phyloP scores from a whole-genome alignment of 2,113 vertebrate species.

The Neoarius graeffei region DNA sequence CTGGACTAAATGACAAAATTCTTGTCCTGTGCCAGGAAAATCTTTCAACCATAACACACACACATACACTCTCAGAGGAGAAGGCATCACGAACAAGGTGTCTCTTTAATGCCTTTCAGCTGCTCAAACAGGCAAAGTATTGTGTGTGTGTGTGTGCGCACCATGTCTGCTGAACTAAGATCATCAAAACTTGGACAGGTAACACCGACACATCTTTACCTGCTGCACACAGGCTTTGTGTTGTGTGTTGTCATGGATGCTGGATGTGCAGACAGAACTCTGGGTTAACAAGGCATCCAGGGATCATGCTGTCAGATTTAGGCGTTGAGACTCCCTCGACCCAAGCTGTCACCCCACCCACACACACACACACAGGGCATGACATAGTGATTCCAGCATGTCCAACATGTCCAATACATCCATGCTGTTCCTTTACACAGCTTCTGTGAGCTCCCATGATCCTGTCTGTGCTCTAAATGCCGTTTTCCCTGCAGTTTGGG shows the following conservation, averaged over 20 bases:
- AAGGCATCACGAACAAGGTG: constrained; percentile 54
- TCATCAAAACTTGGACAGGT: not conserved
- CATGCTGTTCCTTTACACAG: not conserved
- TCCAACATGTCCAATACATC: not conserved
- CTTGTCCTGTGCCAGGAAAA: constrained; percentile 47
- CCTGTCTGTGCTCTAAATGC: not conserved
- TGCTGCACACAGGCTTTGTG: constrained; percentile 27
- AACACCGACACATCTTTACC: constrained; percentile 26
- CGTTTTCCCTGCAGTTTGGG: not conserved
- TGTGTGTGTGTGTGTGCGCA: constrained; percentile 36
- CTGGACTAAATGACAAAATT: constrained; percentile 48
- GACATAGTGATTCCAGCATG: not conserved
- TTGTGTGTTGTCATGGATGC: not conserved
- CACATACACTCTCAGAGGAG: constrained; percentile 13
- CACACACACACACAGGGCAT: not conserved
- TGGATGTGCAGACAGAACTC: not conserved
- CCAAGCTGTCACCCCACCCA: constrained; percentile 5
- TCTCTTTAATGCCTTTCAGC: constrained; percentile 57
- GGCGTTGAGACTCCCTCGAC: not conserved
- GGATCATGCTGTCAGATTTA: constrained; percentile 31
- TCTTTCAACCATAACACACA: constrained; percentile 35
- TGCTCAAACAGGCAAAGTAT: constrained; percentile 54
- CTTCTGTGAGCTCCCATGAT: not conserved
- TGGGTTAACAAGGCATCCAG: constrained; percentile 16
- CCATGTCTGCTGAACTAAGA: not conserved